Evolutionary conservation across 2,888 invertebrate genomes (phyloP), one percentile per base, ranked within the genome.

Genomic region (Cataglyphis livida): DNA sequence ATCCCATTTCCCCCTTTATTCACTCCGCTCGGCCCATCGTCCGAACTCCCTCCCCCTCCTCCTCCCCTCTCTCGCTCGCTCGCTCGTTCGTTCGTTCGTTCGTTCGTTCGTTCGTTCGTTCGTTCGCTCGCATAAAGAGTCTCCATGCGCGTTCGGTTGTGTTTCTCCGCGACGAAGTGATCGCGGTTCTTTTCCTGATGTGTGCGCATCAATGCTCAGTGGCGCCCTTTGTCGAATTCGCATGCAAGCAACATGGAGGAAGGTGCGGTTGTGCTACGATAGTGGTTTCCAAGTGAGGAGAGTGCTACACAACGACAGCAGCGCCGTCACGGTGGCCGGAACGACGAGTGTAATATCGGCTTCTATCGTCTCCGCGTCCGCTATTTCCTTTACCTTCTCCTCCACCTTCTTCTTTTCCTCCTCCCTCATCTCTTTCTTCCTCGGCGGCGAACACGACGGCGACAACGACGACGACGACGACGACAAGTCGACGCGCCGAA

Each of bases 261-360:
- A 90, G 90, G 90, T 90, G 90, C 89, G 86, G 85, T 86, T 84
- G 89, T 90, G 86, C 88, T 90, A 84, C 90, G 90, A 89, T 90
- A 90, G 90, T 89, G 90, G 90, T 90, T 89, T 87, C 85, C 83
- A 86, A 83, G 86, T 85, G 85, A 88, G 78, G 82, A 84, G 82
- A 73, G 74, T 71, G 65, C 73, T 82, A 73, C 59, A 76, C 64
- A 41, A 70, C 79, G 89, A 68, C 44, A 51, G 62, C 62, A 78
- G 84, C 62, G 83, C 86, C 83, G 85, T 84, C 84, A 83, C 79
- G 79, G 85, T 84, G 83, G 84, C 75, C 84, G 85, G 78, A 89
- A 89, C 89, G 86, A 84, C 82, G 87, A 84, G 73, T 83, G 21
- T 21, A 21, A 59, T 76, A 83, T 85, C 87, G 66, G 78, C 76